Percentiles rank a stretch among this genome's conserved stretches.
phyloP scores from a whole-genome alignment of 2,888 invertebrate genomes.

The Zelleria hepariella region DNA sequence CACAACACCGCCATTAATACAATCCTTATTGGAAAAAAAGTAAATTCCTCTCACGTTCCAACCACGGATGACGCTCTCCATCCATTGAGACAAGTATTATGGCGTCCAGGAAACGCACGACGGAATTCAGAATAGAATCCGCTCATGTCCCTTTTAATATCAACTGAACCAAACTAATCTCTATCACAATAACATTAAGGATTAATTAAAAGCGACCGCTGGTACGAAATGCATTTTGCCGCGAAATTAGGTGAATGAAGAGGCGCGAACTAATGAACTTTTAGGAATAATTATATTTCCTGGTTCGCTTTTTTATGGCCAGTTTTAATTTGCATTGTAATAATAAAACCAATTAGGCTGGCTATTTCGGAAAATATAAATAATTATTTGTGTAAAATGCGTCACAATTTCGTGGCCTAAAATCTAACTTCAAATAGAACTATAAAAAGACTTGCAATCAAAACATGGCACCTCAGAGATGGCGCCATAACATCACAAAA shows the following conservation, averaged over 20 bases:
- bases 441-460: background rate
- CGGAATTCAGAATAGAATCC: slow-evolving; percentile 36
- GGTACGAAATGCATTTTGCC: slow-evolving; percentile 18
- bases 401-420: background rate
- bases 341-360: background rate
- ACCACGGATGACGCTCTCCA: background rate
- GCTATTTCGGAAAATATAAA: background rate
- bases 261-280: slow-evolving; percentile 4
- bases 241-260: slow-evolving; percentile 52
- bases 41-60: background rate
- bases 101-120: slow-evolving; percentile 41
- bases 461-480: slow-evolving; percentile 11
- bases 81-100: background rate
- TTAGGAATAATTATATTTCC: background rate
- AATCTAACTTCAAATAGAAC: background rate
- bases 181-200: background rate
- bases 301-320: background rate
- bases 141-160: background rate
- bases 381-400: background rate
- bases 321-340: background rate
- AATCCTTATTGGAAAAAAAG: background rate
- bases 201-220: background rate
- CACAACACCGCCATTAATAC: background rate
- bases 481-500: slow-evolving; percentile 30
- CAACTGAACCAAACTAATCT: background rate